Percentiles rank a stretch among this genome's conserved stretches.
These are phyloP conservation scores for Phalacrocorax brasilianus DNA, from an alignment of 2,113 vertebrate species.

Conservation along the genomic window DNA sequence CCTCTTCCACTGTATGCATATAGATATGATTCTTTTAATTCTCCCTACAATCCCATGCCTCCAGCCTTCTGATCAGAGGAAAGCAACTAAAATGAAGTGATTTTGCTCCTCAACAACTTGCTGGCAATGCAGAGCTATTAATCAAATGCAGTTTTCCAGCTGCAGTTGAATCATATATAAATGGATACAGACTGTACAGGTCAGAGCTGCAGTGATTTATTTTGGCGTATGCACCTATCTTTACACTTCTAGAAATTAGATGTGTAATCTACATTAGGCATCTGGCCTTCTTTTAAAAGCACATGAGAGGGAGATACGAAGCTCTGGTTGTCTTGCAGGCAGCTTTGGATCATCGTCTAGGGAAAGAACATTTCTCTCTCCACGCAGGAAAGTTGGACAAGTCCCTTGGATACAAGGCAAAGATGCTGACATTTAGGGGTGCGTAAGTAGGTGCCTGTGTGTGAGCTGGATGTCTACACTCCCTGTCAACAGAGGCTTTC, in stretches of 20 bases:
- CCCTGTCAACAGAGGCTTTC: not conserved
- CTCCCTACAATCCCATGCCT: not conserved
- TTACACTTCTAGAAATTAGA: not conserved
- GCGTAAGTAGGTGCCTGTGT: not conserved
- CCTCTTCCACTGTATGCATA: not conserved
- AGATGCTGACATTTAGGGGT: not conserved
- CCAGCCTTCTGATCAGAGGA: conserved; percentile 6
- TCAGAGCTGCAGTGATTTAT: not conserved
- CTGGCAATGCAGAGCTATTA: not conserved
- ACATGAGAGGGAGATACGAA: not conserved
- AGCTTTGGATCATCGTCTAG: not conserved
- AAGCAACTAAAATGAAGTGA: not conserved
- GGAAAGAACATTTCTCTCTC: not conserved
- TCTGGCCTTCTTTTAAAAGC: not conserved
- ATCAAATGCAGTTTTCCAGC: conserved; percentile 1
- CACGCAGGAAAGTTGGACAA: rapidly evolving
- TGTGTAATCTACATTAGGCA: not conserved
- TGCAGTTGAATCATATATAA: not conserved
- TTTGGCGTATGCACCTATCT: not conserved
- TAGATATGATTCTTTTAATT: not conserved
- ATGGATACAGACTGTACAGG: not conserved
- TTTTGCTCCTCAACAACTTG: not conserved
- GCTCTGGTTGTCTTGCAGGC: not conserved
- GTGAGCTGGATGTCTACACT: not conserved
- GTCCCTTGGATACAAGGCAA: not conserved